Evolutionary conservation across 2,113 vertebrate genomes (phyloP), one percentile per base, ranked within the genome.

Genomic region (Chionis minor): DNA sequence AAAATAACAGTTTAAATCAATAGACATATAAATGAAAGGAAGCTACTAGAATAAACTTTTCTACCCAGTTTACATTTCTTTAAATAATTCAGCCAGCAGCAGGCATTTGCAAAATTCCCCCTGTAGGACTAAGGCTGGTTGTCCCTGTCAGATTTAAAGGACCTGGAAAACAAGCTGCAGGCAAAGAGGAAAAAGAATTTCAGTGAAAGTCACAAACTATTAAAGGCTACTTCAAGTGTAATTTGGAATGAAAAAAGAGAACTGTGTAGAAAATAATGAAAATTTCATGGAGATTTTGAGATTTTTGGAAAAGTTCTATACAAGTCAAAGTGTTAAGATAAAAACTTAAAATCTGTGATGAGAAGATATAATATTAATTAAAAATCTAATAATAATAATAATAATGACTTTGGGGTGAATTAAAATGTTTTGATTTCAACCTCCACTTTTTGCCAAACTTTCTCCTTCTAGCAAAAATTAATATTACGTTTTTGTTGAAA

Each of bases 71-170:
- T 92, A 38, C 11, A 28, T 82, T 94, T 87, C 66, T 95, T 91
- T 52, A 63, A 75, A 89, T n/a, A 90, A 91, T 61, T 84, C 81
- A 91, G 65, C 65, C 77, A 89, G 18, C 9, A 89, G 70, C 61
- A 82, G 73, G 22, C 8, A 59, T n/a, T 84, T 75, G 30, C 14
- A 95, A 85, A 87, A 82, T 91, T 87, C 52, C 23, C 49, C 81
- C 90, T 65, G 8, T 71, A 87, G 73, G 73, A 72, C 28, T 75
- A 67, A 59, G 27, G 14, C 52, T 95, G 66, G 52, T 90, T 91
- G 66, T 86, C 52, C 35, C 78, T 89, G 84, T 94, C 93, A 96
- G 56, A 94, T 94, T 94, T 94, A 95, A 92, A 84, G 72, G 59
- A 81, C 52, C 65, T 84, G 66, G 84, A 42, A 94, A 85, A 79